These are phyloP conservation scores for Xiphorhynchus erythropygius DNA, from an alignment of 2,797 vertebrate species.

Conservation along the genomic window DNA sequence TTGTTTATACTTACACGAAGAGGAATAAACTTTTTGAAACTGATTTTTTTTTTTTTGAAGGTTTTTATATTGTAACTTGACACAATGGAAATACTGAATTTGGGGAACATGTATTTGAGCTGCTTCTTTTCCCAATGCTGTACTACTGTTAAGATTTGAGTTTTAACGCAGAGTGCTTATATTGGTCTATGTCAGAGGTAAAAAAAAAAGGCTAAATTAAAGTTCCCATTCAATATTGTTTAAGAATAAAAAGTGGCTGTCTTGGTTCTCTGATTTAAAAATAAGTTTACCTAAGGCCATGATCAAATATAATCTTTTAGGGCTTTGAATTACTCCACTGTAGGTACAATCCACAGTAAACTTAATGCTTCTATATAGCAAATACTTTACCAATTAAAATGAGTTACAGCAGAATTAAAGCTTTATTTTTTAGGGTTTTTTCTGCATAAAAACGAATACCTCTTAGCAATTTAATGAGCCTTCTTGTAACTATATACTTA, in stretches of 20 bases:
- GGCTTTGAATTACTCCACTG: background rate
- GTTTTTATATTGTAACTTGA: slow-evolving; percentile 80
- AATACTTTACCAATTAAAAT: background rate
- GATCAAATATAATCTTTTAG: slow-evolving; percentile 37
- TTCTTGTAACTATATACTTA: slow-evolving; percentile 71
- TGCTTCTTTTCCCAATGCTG: slow-evolving; percentile 77
- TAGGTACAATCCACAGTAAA: slow-evolving; percentile 52
- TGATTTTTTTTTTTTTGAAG: slow-evolving; percentile 62
- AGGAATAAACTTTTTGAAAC: slow-evolving; percentile 81
- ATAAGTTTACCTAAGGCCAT: slow-evolving; percentile 56
- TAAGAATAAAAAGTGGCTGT: slow-evolving; percentile 67
- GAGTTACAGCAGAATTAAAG: slow-evolving; percentile 36
- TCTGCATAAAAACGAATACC: slow-evolving; percentile 77
- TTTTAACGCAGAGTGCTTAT: slow-evolving; percentile 75
- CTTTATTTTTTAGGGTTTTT: slow-evolving; percentile 68
- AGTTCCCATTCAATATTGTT: slow-evolving; percentile 55
- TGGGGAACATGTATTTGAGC: slow-evolving; percentile 76
- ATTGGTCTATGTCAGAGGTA: slow-evolving; percentile 72
- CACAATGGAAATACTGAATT: slow-evolving; percentile 72
- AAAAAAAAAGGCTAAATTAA: slow-evolving; percentile 62
- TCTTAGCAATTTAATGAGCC: slow-evolving; percentile 78
- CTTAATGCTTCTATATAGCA: slow-evolving; percentile 64
- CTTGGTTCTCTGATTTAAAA: slow-evolving; percentile 69
- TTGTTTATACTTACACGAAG: slow-evolving; percentile 78
- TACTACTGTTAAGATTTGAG: slow-evolving; percentile 79